These are phyloP conservation scores for Gambusia affinis DNA, from an alignment of 2,113 vertebrate species.

Conservation along the genomic window DNA sequence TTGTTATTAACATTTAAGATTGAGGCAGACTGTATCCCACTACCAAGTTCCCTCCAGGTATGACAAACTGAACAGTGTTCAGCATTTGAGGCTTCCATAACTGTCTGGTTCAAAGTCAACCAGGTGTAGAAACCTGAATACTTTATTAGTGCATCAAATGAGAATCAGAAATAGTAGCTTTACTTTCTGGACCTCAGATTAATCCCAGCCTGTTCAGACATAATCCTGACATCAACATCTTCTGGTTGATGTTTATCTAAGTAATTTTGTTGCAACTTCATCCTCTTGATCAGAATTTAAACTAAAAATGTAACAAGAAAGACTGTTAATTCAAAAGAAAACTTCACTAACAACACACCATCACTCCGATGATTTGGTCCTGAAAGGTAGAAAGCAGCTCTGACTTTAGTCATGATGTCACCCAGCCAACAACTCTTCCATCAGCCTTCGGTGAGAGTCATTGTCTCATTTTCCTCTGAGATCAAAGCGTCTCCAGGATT, in stretches of 20 bases:
- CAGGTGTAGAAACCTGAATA: not conserved
- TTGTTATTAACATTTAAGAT: too few relatives aligned
- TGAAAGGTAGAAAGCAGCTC: not conserved
- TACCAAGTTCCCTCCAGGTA: too few relatives aligned
- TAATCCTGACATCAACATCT: not conserved
- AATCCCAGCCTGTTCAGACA: not conserved
- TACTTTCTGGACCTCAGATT: not conserved
- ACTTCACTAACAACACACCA: not conserved
- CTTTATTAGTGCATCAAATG: not conserved
- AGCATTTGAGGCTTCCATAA: too few relatives aligned
- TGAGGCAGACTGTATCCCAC: too few relatives aligned
- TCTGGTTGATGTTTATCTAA: not conserved
- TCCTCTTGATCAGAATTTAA: not conserved
- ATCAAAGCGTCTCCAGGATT: slow-evolving; percentile 6
- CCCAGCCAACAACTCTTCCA: not conserved
- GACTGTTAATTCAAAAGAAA: not conserved
- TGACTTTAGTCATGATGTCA: not conserved
- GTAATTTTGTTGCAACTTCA: not conserved
- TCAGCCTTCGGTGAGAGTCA: not conserved
- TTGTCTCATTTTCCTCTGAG: slow-evolving; percentile 3
- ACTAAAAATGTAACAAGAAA: not conserved
- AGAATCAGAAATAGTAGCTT: not conserved
- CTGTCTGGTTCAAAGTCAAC: not conserved
- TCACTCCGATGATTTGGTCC: not conserved
- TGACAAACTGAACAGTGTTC: too few relatives aligned